Evolutionary conservation across 2,888 invertebrate species (phyloP).

Genomic region (Clostera curtula): DNA sequence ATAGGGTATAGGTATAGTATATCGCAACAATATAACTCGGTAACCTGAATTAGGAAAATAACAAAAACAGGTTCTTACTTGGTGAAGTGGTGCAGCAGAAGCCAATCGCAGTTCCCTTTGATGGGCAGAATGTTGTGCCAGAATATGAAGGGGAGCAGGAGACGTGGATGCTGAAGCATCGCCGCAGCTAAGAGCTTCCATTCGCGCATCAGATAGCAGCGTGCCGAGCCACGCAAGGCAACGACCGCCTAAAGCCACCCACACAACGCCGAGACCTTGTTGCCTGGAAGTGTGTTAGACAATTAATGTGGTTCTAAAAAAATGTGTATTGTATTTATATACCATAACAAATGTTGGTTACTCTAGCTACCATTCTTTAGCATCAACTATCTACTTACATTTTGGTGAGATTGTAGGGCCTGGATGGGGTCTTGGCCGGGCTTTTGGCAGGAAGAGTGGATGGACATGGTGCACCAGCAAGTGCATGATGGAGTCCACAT

Average conservation of each 20-base stretch:
- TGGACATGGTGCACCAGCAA: slow-evolving; percentile 78
- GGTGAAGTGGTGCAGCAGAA: slow-evolving; percentile 82
- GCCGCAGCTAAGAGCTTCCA: slow-evolving; percentile 76
- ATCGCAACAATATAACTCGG: too few relatives aligned
- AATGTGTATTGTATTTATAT: too few relatives aligned
- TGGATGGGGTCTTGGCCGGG: slow-evolving; percentile 55
- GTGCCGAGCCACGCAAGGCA: slow-evolving; percentile 85
- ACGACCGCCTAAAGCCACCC: slow-evolving; percentile 90
- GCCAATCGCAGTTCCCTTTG: slow-evolving; percentile 82
- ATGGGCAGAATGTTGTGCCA: slow-evolving; percentile 79
- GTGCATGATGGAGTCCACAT: slow-evolving; percentile 89
- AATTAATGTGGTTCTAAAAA: too few relatives aligned
- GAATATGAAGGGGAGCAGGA: slow-evolving; percentile 78
- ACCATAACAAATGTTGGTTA: too few relatives aligned
- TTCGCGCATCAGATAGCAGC: slow-evolving; percentile 84
- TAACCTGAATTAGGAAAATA: too few relatives aligned
- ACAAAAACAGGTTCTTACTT: too few relatives aligned
- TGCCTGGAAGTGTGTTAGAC: slow-evolving; percentile 73
- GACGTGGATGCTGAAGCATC: slow-evolving; percentile 29
- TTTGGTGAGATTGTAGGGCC: slow-evolving; percentile 63
- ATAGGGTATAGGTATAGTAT: too few relatives aligned
- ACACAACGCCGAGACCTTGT: slow-evolving; percentile 91
- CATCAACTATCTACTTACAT: too few relatives aligned
- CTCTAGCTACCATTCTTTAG: too few relatives aligned
- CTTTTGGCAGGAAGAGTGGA: slow-evolving; percentile 49